A percentile compares a stretch with the other conserved stretches of the same genome.
phyloP scores from a whole-genome alignment of 2,797 vertebrate genomes.

The Rhodeus uyekii region DNA sequence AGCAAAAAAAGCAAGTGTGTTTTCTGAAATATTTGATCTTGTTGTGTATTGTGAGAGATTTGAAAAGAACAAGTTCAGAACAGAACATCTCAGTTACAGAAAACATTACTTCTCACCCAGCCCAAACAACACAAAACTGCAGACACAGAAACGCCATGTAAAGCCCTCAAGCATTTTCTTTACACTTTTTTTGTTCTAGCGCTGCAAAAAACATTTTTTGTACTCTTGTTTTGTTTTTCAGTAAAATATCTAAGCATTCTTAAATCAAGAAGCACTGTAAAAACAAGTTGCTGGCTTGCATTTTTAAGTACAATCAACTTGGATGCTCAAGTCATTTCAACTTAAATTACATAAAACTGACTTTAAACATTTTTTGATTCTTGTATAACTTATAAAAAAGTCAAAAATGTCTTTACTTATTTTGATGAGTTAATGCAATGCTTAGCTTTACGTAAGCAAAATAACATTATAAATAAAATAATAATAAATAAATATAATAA shows the following conservation, averaged over 20 bases:
- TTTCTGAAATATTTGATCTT: conserved; percentile 1
- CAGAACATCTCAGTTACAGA: background rate
- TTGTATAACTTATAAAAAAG: no score
- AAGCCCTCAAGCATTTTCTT: conserved; percentile 8
- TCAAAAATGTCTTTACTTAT: no score
- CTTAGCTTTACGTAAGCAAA: background rate
- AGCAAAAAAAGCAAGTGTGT: background rate
- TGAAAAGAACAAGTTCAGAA: background rate
- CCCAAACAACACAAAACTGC: conserved; percentile 45
- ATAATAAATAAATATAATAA: no score
- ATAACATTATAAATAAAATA: no score
- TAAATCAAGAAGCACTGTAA: background rate
- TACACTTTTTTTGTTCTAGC: background rate
- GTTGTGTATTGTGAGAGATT: background rate
- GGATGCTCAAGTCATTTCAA: no score
- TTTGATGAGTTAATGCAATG: no score
- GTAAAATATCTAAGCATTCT: background rate
- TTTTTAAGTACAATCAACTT: no score
- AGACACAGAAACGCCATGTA: conserved; percentile 59
- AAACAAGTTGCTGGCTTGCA: no score
- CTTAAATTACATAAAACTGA: no score
- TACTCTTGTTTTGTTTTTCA: background rate
- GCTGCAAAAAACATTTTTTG: background rate
- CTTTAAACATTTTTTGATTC: no score
- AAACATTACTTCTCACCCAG: conserved; percentile 57